phyloP scores from a whole-genome alignment of 2,888 invertebrate genomes.

The Pomacea canaliculata region DNA sequence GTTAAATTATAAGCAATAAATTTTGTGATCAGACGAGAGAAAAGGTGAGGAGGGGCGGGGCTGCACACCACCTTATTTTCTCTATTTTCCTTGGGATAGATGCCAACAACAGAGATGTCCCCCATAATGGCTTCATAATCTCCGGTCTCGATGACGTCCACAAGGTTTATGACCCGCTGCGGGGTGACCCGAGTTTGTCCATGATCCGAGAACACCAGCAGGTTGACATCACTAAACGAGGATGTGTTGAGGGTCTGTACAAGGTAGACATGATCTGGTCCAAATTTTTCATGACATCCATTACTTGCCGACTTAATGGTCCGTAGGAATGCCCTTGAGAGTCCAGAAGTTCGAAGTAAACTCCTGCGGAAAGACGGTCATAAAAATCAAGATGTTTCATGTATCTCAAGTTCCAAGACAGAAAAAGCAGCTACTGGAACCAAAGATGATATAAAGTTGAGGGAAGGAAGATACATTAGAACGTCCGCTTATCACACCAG shows the following conservation, averaged over 20 bases:
- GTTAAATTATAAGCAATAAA: no score
- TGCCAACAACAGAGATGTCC: constrained; percentile 16
- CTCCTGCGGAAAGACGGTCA: constrained; percentile 34
- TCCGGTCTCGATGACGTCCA: constrained; percentile 2
- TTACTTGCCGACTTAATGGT: constrained; percentile 39
- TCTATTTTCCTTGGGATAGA: constrained; percentile 12
- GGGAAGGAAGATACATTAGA: no score
- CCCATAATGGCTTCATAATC: constrained; percentile 22
- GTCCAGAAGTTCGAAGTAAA: constrained; percentile 46
- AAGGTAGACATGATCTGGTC: constrained; percentile 22
- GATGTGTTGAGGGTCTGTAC: constrained; percentile 11
- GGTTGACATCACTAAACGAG: constrained; percentile 35
- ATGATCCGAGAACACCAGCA: constrained; percentile 53
- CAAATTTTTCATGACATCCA: constrained; percentile 6
- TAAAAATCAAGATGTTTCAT: neutral
- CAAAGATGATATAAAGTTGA: no score
- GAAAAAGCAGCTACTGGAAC: no score
- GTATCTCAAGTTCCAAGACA: no score
- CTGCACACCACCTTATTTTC: constrained; percentile 11
- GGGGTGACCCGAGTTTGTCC: constrained; percentile 48
- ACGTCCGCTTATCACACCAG: no score
- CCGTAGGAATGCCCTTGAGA: constrained; percentile 43
- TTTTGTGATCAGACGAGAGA: no score
- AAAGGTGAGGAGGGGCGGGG: no score
- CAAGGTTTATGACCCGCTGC: constrained; percentile 22